These are phyloP conservation scores for Crocuta crocuta DNA, from an alignment of 2,113 vertebrate genomes.

Conservation along the genomic window DNA sequence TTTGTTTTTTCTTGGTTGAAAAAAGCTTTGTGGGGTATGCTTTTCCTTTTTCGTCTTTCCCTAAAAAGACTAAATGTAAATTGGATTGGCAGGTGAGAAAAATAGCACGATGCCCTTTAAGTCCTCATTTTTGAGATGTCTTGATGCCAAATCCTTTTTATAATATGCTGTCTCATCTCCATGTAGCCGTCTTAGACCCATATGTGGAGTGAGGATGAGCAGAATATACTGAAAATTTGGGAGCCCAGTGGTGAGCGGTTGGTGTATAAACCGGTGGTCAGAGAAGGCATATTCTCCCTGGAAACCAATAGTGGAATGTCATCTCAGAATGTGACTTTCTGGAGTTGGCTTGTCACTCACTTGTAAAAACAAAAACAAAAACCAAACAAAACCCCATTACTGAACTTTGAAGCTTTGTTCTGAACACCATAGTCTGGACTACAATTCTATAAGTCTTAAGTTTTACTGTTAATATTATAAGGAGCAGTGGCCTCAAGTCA, in stretches of 20 bases:
- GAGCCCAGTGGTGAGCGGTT: background rate
- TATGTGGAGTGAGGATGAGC: background rate
- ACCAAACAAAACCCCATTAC: background rate
- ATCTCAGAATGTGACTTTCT: background rate
- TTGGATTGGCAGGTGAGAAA: background rate
- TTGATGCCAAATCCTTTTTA: background rate
- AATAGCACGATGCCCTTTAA: background rate
- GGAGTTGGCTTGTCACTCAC: background rate
- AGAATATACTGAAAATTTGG: background rate
- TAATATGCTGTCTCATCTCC: background rate
- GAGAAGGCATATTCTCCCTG: background rate
- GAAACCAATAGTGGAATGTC: background rate
- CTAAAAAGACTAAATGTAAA: background rate
- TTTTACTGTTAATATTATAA: background rate
- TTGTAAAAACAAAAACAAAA: background rate
- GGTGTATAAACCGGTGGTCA: background rate
- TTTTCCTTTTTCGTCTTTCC: background rate
- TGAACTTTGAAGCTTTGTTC: background rate
- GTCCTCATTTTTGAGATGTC: background rate
- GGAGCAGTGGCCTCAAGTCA: background rate
- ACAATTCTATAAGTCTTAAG: background rate
- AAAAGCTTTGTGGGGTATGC: background rate
- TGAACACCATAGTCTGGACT: background rate
- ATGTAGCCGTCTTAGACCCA: background rate
- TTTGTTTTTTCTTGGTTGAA: background rate